A percentile compares a stretch with the other conserved stretches of the same genome.
phyloP scores from a whole-genome alignment of 2,888 invertebrate genomes.

The Gastracanthus pulcherrimus region DNA sequence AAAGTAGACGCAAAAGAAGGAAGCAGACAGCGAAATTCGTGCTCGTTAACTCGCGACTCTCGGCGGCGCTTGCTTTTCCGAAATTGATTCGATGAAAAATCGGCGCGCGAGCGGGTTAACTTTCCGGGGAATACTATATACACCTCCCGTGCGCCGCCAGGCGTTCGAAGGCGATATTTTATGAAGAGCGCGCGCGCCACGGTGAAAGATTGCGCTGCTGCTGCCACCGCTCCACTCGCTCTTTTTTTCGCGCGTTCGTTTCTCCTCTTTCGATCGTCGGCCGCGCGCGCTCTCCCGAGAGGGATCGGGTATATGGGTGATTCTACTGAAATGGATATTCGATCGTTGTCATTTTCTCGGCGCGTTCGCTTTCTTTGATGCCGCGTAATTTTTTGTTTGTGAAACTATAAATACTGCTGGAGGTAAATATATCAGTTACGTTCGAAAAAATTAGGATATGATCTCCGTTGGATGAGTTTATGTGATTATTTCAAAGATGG shows the following conservation, averaged over 20 bases:
- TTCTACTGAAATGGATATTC: neutral
- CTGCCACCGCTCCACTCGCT: neutral
- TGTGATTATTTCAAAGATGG: too few relatives aligned
- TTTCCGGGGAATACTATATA: constrained; percentile 42
- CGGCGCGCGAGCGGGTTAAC: constrained; percentile 48
- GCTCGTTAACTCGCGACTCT: neutral
- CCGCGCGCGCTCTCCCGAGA: neutral
- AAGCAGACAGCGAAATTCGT: neutral
- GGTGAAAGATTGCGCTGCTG: constrained; percentile 51
- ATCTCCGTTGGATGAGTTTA: too few relatives aligned
- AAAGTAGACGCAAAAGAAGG: neutral
- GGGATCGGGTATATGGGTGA: neutral
- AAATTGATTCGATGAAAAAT: constrained; percentile 57
- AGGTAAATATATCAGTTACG: too few relatives aligned
- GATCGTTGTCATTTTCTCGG: too few relatives aligned
- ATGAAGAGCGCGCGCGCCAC: constrained; percentile 23
- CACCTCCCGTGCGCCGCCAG: neutral
- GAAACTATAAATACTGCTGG: too few relatives aligned
- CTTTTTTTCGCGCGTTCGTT: neutral
- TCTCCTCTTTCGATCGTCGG: neutral
- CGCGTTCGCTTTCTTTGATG: too few relatives aligned
- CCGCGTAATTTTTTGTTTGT: too few relatives aligned
- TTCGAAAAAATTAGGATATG: too few relatives aligned
- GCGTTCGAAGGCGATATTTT: constrained; percentile 45
- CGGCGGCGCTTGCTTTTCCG: neutral